Evolutionary conservation across 2,113 vertebrate genomes (phyloP), one percentile per base, ranked within the genome.

Genomic region (Leucopternis melanops): DNA sequence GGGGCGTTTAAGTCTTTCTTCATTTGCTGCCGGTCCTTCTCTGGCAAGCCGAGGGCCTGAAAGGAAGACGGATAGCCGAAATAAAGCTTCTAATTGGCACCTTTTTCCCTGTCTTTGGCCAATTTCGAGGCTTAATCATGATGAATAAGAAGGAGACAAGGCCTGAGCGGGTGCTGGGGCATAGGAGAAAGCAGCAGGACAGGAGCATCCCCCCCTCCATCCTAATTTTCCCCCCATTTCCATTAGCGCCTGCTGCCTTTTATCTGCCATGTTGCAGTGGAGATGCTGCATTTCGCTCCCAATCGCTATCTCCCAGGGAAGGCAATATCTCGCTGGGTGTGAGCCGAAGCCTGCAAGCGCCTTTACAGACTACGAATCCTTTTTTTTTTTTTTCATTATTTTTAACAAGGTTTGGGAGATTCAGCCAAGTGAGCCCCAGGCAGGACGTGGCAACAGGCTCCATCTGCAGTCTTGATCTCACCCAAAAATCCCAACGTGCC

Each of bases 381-480:
- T 16, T 69, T 31, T 8, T 31, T 50, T 44, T 42, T 42, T 52
- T 9, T 32, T 16, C 27, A 47, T 50, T 42, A 21, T 63, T 82
- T 45, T 59, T 27, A 67, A 21, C 26, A 55, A 62, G 16, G 10
- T 11, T 13, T 6, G 4, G 16, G 22, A 50, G 31, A 38, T 13
- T 44, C 0, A 0, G 9, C 22, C 0, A 0, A 67, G 66, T 22
- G 17, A 79, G 34, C 4, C 0, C 7, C 0, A 0, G 27, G 50
- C 26, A 65, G 13, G 27, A 31, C 20, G 11, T 18, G 0, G 0
- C 45, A 55, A 38, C 31, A 2, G 16, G 17, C 32, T 63, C 55
- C 55, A 50, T 45, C 55, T 22, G 75, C 6, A 0, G 5, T 42
- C 31, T 62, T 29, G 8, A 25, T 32, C 44, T 10, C 23, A 36